These are phyloP conservation scores for Apogon talboti DNA, from an alignment of 2,797 vertebrate species.

Conservation along the genomic window DNA sequence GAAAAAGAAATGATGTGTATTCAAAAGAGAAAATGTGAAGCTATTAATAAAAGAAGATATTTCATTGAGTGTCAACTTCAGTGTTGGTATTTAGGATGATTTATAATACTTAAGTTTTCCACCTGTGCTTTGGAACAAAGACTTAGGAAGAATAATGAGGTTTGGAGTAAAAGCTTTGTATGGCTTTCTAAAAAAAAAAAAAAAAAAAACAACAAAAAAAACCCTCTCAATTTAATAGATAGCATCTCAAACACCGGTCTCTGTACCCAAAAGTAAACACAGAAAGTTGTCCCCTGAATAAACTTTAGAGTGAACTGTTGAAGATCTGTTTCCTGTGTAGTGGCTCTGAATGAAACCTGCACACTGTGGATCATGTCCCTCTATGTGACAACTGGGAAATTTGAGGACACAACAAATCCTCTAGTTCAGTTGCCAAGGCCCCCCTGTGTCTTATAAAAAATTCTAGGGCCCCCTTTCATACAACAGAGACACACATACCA, in stretches of 20 bases:
- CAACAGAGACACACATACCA: too few species aligned
- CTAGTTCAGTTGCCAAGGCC: too few species aligned
- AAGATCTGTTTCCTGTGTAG: not conserved
- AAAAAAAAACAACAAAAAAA: not conserved
- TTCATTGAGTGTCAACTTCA: not conserved
- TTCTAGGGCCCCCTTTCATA: too few species aligned
- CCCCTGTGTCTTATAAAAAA: too few species aligned
- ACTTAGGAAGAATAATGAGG: not conserved
- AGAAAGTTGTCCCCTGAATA: not conserved
- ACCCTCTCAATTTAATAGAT: constrained; percentile 1
- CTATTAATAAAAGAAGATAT: constrained; percentile 1
- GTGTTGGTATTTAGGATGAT: not conserved
- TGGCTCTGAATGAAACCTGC: not conserved
- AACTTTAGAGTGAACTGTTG: not conserved
- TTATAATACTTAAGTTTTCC: too few species aligned
- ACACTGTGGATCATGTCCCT: not conserved
- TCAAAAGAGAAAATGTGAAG: not conserved
- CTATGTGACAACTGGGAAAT: not conserved
- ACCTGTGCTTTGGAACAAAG: too few species aligned
- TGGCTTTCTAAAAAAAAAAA: not conserved
- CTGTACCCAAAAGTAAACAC: constrained; percentile 8
- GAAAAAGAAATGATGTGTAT: not conserved
- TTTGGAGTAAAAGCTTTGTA: not conserved
- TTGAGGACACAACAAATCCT: not conserved
- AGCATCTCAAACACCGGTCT: not conserved